Base-by-base conservation (phyloP, 2,888 invertebrate species). In the Odontocerum albicorne region DNA sequence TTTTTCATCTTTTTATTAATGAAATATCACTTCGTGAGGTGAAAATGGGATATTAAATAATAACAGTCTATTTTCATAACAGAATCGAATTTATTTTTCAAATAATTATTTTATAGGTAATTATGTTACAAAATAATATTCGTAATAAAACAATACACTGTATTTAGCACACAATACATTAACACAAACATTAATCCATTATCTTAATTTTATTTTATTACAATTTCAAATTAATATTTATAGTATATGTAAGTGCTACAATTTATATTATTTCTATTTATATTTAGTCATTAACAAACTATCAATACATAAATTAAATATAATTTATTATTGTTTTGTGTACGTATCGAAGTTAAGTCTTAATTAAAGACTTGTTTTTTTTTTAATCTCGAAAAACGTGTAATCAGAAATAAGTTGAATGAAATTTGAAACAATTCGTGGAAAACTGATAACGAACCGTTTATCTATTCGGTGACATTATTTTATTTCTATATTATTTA, bases 101-200 rank as follows among this genome's bases (percentile, higher is more conserved):
- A 56, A 58, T 61, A 59, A 59, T 61, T 59, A 59, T 58, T 59
- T 50, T 58, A 58, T 58, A 58, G 61, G 61, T 61, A 61, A 61
- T 61, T 61, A 61, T 61, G 53, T 58, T 61, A 61, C 61, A 61
- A 61, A 61, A 61, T 61, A 53, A 61, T 61, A 61, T 50, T 56
- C 43, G 44, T 54, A 56, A 54, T 57, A 50, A 53, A 61, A 61
- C 54, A 59, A 58, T 61, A 58, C 61, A 61, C 61, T 58, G 58
- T 59, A 61, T 53, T 61, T 61, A 54, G 53, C 58, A 61, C 61
- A 62, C 62, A 57, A 59, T 61, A 61, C 59, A 57, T 59, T 45
- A 59, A 62, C 59, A 62, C 59, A 60, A 55, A 62, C 57, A 61
- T 61, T 59, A 57, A 57, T 59, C 40, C 56, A 50, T 57, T 52